A percentile compares a stretch with the other conserved stretches of the same genome.
Conservation (phyloP, 2,888 invertebrate genomes). For the Monochamus alternatus region DNA sequence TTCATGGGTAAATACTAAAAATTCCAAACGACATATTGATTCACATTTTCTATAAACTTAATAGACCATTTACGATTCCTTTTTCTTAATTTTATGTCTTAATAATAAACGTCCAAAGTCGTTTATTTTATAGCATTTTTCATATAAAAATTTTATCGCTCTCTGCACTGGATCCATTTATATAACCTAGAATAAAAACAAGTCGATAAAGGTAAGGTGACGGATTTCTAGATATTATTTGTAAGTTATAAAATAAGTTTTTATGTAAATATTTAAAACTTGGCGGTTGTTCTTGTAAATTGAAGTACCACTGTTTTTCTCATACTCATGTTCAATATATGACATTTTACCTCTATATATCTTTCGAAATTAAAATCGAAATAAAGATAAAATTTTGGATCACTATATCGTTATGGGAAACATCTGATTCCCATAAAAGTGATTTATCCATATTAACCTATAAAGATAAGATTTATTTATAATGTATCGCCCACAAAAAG, state of each 20-base stretch:
- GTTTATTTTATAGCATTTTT: conserved; percentile 27
- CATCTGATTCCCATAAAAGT: too few relatives aligned
- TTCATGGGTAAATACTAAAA: conserved; percentile 17
- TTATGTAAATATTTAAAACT: too few relatives aligned
- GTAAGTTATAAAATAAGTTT: too few relatives aligned
- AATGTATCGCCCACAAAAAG: not conserved
- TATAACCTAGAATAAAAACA: not conserved
- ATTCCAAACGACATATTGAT: conserved; percentile 25
- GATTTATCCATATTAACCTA: not conserved
- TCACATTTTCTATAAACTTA: conserved; percentile 8
- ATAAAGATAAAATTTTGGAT: too few relatives aligned
- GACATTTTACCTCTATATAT: too few relatives aligned
- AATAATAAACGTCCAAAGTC: conserved; percentile 28
- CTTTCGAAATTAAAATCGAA: too few relatives aligned
- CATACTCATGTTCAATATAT: too few relatives aligned
- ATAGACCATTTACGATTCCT: conserved; percentile 18
- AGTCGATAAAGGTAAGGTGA: too few relatives aligned
- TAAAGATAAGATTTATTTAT: not conserved
- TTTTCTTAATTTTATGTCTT: conserved; percentile 27
- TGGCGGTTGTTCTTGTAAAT: too few relatives aligned
- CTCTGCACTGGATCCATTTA: not conserved
- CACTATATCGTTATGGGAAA: not conserved
- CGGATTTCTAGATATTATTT: too few relatives aligned
- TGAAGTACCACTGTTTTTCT: too few relatives aligned
- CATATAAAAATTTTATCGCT: conserved; percentile 20